Percentiles rank a stretch among this genome's conserved stretches.
phyloP scores from a whole-genome alignment of 1,140 invertebrate species.

The Diorhabda elongata region DNA sequence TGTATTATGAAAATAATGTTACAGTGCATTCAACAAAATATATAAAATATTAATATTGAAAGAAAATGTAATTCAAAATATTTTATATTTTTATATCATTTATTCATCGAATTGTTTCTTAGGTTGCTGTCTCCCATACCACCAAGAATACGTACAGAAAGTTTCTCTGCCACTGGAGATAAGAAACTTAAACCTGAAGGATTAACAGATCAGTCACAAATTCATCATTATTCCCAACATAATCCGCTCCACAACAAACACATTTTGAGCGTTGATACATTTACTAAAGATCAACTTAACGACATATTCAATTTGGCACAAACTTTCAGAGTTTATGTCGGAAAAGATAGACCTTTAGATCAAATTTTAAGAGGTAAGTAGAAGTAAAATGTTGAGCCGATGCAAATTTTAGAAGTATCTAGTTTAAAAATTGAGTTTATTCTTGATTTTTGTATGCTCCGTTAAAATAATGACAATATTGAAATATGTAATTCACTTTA shows the following conservation, averaged over 20 bases:
- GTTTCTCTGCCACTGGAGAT: conserved; percentile 28
- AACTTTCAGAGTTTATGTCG: conserved; percentile 73
- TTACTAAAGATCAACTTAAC: conserved; percentile 87
- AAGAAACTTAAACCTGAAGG: conserved; percentile 18
- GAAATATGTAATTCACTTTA: no score
- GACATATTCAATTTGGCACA: conserved; percentile 93
- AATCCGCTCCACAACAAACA: conserved; percentile 69
- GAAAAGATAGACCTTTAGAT: conserved; percentile 78
- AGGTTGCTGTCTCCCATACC: conserved; percentile 47
- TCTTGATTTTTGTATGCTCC: no score
- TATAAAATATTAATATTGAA: no score
- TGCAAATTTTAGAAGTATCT: no score
- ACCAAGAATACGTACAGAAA: conserved; percentile 54
- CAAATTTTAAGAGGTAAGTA: conserved; percentile 75
- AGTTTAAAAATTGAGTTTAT: no score
- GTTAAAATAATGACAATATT: no score
- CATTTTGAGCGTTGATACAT: conserved; percentile 79
- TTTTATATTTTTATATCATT: no score
- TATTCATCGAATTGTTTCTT: conserved; percentile 23
- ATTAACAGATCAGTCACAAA: conserved; percentile 24
- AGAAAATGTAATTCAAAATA: no score
- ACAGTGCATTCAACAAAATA: no score
- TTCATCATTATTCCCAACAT: conserved; percentile 16
- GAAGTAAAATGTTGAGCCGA: not conserved
- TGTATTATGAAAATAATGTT: no score